phyloP scores from a whole-genome alignment of 1,140 invertebrate genomes.

The Contarinia nasturtii region DNA sequence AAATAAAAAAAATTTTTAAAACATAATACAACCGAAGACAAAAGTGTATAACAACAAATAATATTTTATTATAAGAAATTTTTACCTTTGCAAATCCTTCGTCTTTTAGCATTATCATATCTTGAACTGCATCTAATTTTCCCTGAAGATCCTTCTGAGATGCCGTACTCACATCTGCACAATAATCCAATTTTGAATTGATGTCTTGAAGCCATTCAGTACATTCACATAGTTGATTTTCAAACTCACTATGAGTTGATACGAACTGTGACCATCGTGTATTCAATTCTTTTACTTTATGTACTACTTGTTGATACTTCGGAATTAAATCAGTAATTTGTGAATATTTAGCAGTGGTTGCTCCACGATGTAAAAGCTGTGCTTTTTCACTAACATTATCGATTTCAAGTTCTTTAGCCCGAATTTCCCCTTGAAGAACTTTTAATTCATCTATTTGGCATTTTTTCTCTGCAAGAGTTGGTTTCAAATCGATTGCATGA shows the following conservation, averaged over 20 bases:
- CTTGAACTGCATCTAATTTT: conserved; percentile 68
- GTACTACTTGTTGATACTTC: conserved; percentile 77
- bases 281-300: conserved; percentile 79
- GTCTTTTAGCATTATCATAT: conserved; percentile 72
- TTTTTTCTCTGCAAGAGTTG: conserved; percentile 65
- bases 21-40: no score
- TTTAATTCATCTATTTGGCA: conserved; percentile 62
- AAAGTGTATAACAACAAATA: no score
- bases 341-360: conserved; percentile 36
- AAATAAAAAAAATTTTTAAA: no score
- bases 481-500: conserved; percentile 74
- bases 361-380: conserved; percentile 56
- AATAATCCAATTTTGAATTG: conserved; percentile 64
- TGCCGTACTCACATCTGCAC: conserved; percentile 58
- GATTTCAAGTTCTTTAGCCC: conserved; percentile 81
- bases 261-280: conserved; percentile 85
- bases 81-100: conserved; percentile 60
- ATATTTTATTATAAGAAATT: no score
- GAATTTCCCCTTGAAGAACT: conserved; percentile 67
- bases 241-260: conserved; percentile 71
- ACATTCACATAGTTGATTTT: conserved; percentile 59
- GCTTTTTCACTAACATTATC: conserved; percentile 80
- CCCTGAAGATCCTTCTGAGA: conserved; percentile 70
- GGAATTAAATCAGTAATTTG: conserved; percentile 72
- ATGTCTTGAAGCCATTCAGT: conserved; percentile 70